These are phyloP conservation scores for Diadromus collaris DNA, from an alignment of 2,888 invertebrate species.

Conservation along the genomic window DNA sequence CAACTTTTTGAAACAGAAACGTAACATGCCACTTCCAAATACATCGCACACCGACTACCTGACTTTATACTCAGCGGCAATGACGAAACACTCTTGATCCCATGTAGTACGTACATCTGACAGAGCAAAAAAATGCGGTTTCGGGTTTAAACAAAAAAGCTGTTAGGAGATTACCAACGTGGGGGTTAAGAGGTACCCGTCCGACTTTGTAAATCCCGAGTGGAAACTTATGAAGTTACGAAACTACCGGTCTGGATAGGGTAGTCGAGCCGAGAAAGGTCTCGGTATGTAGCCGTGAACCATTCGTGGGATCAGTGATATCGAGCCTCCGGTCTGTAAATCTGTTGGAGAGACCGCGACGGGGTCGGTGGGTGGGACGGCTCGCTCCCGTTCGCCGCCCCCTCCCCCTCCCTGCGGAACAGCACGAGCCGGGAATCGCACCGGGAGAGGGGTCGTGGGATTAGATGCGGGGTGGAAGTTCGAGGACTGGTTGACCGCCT, in stretches of 20 bases:
- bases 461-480: slow-evolving; percentile 57
- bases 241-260: slow-evolving; percentile 21
- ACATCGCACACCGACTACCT: neutral
- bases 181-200: slow-evolving; percentile 2
- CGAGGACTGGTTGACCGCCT: slow-evolving; percentile 70
- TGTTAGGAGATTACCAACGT: neutral
- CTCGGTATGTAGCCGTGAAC: slow-evolving; percentile 31
- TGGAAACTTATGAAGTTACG: slow-evolving; percentile 48
- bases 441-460: slow-evolving; percentile 54
- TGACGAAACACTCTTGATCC: neutral
- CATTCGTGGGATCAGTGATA: slow-evolving; percentile 55
- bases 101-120: neutral
- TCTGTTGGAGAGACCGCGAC: slow-evolving; percentile 53
- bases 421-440: slow-evolving; percentile 30
- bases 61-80: neutral
- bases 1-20: neutral
- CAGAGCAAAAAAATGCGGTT: neutral
- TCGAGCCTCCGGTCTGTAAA: slow-evolving; percentile 55
- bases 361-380: slow-evolving; percentile 23
- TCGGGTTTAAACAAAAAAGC: neutral
- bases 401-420: slow-evolving; percentile 33
- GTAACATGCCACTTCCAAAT: neutral
- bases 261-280: slow-evolving; percentile 25
- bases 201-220: slow-evolving; percentile 34
- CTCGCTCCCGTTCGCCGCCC: slow-evolving; percentile 36